These are phyloP conservation scores for Eupelmus urozonus DNA, from an alignment of 2,888 invertebrate species.

Conservation along the genomic window DNA sequence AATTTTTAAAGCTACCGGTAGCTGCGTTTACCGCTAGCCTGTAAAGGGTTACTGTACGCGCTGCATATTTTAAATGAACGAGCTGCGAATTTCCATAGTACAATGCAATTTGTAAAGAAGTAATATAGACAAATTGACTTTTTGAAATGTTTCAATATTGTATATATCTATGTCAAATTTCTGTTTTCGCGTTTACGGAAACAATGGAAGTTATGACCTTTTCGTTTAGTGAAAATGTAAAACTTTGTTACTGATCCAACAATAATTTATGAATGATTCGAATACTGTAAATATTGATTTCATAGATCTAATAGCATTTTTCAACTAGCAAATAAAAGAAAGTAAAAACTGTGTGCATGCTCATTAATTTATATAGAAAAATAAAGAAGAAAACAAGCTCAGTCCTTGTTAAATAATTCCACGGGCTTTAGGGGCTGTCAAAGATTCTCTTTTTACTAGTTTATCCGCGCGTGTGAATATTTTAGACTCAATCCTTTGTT, in stretches of 20 bases:
- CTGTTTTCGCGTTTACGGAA: too few species aligned
- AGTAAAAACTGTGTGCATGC: not conserved
- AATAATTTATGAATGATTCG: too few species aligned
- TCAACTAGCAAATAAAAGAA: not conserved
- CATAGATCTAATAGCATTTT: too few species aligned
- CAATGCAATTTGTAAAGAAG: not conserved
- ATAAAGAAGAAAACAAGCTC: not conserved
- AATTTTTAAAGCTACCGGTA: slow-evolving; percentile 40
- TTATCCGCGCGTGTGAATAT: slow-evolving; percentile 18
- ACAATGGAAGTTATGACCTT: too few species aligned
- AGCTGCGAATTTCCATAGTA: not conserved
- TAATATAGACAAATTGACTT: not conserved
- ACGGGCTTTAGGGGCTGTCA: slow-evolving; percentile 8
- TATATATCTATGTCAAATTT: too few species aligned
- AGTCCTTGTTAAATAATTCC: slow-evolving; percentile 32
- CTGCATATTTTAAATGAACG: not conserved
- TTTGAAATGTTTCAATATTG: not conserved
- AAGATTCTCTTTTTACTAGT: slow-evolving; percentile 19
- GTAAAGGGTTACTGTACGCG: slow-evolving; percentile 21
- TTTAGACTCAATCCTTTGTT: not conserved
- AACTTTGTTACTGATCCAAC: too few species aligned
- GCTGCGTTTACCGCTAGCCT: slow-evolving; percentile 31
- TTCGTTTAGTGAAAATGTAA: too few species aligned
- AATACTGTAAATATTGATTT: too few species aligned
- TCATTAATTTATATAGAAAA: slow-evolving; percentile 45